phyloP scores from a whole-genome alignment of 2,113 vertebrate species.

The Eulemur macaco region DNA sequence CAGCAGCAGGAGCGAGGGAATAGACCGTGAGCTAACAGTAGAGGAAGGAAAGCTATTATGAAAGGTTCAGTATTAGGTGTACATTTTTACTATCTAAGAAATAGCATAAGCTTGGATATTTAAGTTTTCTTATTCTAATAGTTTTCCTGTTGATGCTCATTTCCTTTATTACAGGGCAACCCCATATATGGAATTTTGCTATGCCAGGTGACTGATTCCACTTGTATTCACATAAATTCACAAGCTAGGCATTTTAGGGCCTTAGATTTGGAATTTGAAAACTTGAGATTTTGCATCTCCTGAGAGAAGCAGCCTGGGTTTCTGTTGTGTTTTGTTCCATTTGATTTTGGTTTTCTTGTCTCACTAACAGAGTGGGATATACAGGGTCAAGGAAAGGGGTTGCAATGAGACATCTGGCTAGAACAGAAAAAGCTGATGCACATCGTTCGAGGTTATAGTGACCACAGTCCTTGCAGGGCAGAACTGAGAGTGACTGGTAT shows the following conservation, averaged over 20 bases:
- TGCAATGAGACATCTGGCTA: neutral
- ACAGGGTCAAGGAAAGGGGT: neutral
- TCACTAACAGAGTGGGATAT: neutral
- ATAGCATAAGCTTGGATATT: neutral
- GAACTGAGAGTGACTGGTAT: neutral
- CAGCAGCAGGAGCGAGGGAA: neutral
- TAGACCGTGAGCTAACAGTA: neutral
- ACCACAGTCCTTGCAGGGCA: neutral
- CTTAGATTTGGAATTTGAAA: constrained; percentile 42
- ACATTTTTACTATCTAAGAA: neutral
- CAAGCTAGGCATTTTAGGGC: neutral
- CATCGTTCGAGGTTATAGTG: neutral
- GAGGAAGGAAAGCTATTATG: neutral
- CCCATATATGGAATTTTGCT: neutral
- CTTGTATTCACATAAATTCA: neutral
- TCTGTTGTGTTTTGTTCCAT: neutral
- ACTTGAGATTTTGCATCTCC: neutral
- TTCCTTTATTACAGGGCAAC: neutral
- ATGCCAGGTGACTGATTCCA: neutral
- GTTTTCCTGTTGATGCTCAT: neutral
- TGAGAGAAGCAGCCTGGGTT: neutral
- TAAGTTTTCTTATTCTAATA: neutral
- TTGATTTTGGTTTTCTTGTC: constrained; percentile 16
- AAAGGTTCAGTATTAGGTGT: neutral
- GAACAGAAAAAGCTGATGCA: neutral